Conservation (phyloP, 2,113 vertebrate species). For the Boulengeromyrus knoepffleri region DNA sequence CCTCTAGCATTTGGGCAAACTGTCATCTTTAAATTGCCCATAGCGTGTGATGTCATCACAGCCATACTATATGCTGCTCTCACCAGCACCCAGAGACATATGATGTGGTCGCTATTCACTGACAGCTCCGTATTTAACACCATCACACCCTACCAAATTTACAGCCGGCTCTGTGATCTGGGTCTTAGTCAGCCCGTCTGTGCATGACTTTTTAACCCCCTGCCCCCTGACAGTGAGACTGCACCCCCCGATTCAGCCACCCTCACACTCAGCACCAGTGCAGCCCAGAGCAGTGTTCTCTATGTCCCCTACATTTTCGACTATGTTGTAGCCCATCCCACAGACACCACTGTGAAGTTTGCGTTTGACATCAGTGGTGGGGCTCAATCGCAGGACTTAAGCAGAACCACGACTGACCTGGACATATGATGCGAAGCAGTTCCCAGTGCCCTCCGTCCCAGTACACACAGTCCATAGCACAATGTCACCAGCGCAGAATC, state of each 20-base stretch:
- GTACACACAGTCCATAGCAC: slow-evolving; percentile 91
- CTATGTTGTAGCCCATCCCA: background rate
- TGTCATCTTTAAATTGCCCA: background rate
- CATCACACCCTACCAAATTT: background rate
- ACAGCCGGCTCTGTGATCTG: background rate
- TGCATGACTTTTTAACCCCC: background rate
- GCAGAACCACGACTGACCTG: slow-evolving; percentile 62
- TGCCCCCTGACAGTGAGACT: background rate
- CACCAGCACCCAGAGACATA: background rate
- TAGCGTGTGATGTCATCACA: background rate
- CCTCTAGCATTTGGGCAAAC: background rate
- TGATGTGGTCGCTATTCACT: background rate
- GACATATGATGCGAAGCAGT: slow-evolving; percentile 98
- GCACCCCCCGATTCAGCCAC: background rate
- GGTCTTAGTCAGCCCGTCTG: background rate
- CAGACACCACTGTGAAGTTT: background rate
- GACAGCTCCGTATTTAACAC: background rate
- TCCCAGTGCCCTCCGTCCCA: slow-evolving; percentile 89
- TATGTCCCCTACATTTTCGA: background rate
- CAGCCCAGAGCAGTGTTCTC: background rate
- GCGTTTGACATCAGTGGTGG: background rate
- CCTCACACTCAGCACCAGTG: background rate
- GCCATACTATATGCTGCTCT: background rate
- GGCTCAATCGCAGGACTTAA: background rate
- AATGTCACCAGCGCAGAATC: slow-evolving; percentile 84